Conservation (phyloP, 2,888 invertebrate genomes). For the Allygus modestus region DNA sequence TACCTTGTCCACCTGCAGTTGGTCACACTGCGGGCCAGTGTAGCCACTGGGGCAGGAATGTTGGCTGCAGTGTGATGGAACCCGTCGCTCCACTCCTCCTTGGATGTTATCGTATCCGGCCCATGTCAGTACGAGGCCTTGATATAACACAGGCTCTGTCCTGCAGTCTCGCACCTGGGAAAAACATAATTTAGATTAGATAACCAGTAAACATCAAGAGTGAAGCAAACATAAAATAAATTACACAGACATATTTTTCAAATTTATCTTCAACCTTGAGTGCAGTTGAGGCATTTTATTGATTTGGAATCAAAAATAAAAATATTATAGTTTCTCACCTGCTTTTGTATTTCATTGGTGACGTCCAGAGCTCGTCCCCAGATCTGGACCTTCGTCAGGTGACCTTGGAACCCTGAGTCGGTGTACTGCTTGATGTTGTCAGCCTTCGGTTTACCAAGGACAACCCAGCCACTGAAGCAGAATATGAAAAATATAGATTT, state of each 20-base stretch:
- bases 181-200: not conserved
- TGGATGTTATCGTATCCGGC: slow-evolving; percentile 93
- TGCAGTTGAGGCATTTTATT: no score
- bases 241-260: no score
- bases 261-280: no score
- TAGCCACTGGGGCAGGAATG: slow-evolving; percentile 93
- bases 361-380: slow-evolving; percentile 96
- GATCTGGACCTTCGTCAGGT: slow-evolving; percentile 94
- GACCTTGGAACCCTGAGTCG: slow-evolving; percentile 96
- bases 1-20: slow-evolving; percentile 88
- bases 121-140: slow-evolving; percentile 92
- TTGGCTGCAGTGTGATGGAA: slow-evolving; percentile 95
- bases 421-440: slow-evolving; percentile 87
- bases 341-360: slow-evolving; percentile 94
- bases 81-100: slow-evolving; percentile 94
- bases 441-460: slow-evolving; percentile 92
- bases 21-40: slow-evolving; percentile 90
- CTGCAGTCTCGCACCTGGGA: slow-evolving; percentile 87
- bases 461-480: slow-evolving; percentile 89
- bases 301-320: not conserved
- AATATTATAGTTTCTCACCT: slow-evolving; percentile 76
- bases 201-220: not conserved
- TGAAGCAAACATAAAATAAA: not conserved
- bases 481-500: slow-evolving; percentile 1
- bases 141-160: slow-evolving; percentile 93